phyloP scores from a whole-genome alignment of 2,888 invertebrate species.

The Melinaea menophilus region DNA sequence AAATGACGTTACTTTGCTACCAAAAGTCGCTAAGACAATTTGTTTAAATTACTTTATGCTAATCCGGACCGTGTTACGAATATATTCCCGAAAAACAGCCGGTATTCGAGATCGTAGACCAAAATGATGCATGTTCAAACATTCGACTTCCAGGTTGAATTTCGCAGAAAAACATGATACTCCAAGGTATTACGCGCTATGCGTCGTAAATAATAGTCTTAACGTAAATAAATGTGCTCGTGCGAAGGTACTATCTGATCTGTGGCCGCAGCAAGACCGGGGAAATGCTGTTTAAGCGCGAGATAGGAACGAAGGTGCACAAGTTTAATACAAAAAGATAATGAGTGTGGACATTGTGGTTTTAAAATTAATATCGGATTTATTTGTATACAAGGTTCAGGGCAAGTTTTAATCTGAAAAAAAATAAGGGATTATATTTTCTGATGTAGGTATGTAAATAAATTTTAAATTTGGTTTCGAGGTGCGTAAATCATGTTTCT shows the following conservation, averaged over 20 bases:
- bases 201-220: conserved; percentile 74
- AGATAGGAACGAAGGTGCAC: conserved; percentile 68
- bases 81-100: conserved; percentile 56
- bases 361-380: conserved; percentile 19
- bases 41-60: conserved; percentile 74
- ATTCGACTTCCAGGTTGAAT: conserved; percentile 47
- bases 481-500: too few species aligned
- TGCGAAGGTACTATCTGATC: conserved; percentile 67
- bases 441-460: too few species aligned
- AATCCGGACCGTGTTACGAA: conserved; percentile 63
- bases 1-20: conserved; percentile 57
- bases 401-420: too few species aligned
- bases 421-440: too few species aligned
- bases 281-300: conserved; percentile 69
- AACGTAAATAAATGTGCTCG: conserved; percentile 72
- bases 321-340: conserved; percentile 72
- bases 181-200: conserved; percentile 65
- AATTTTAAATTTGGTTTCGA: too few species aligned
- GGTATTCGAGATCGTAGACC: conserved; percentile 48
- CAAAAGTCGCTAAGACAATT: conserved; percentile 71
- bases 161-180: conserved; percentile 63
- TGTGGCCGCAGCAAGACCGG: conserved; percentile 54
- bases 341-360: conserved; percentile 57
- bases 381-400: conserved; percentile 12
- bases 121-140: conserved; percentile 57